phyloP scores from a whole-genome alignment of 2,113 vertebrate genomes.

The Psilopsiagon aymara region DNA sequence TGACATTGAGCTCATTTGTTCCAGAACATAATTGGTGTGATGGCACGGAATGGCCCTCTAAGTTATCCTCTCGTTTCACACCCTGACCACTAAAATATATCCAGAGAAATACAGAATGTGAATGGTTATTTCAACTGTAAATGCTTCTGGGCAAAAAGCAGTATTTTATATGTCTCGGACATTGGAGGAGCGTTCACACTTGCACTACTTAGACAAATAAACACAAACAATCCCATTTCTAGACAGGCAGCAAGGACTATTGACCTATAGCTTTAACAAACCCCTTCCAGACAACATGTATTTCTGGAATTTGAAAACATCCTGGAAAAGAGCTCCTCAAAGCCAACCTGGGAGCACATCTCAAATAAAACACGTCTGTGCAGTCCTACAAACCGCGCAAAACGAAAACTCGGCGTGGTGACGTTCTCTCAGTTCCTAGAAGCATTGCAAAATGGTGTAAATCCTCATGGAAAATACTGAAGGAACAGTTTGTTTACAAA shows the following conservation, averaged over 20 bases:
- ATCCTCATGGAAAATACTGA: slow-evolving; percentile 22
- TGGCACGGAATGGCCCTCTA: not conserved
- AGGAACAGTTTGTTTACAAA: slow-evolving; percentile 59
- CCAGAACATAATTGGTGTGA: not conserved
- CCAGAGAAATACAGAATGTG: rapidly evolving
- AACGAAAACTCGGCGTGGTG: not conserved
- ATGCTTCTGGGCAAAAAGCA: not conserved
- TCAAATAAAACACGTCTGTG: not conserved
- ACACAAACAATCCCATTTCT: not conserved
- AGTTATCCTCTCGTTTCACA: not conserved
- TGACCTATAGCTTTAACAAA: not conserved
- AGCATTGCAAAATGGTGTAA: slow-evolving; percentile 55
- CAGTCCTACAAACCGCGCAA: not conserved
- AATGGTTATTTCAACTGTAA: not conserved
- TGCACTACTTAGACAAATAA: not conserved
- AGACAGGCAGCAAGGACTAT: not conserved
- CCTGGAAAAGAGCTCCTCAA: not conserved
- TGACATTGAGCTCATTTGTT: not conserved
- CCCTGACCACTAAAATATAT: not conserved
- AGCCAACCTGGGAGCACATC: not conserved
- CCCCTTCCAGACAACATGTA: not conserved
- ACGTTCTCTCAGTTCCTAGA: slow-evolving; percentile 45
- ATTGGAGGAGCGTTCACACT: not conserved
- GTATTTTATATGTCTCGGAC: not conserved
- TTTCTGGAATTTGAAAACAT: not conserved